These are phyloP conservation scores for Halcyon leucocephala DNA, from an alignment of 2,797 vertebrate genomes.

Conservation along the genomic window DNA sequence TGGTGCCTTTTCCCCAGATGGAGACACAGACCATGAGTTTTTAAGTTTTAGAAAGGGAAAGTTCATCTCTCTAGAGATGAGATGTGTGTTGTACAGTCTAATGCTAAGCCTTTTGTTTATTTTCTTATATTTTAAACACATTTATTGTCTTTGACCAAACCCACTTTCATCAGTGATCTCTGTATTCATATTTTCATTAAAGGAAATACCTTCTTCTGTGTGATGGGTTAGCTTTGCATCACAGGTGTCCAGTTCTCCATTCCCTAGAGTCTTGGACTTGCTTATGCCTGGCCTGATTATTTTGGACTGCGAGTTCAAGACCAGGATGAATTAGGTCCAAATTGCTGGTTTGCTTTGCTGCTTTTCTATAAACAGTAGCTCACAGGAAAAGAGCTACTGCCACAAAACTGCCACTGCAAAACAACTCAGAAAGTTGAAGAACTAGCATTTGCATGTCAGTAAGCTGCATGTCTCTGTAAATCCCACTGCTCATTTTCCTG, in stretches of 20 bases:
- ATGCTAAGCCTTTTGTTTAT: neutral
- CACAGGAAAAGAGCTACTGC: neutral
- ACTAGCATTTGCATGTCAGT: neutral
- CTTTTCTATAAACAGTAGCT: neutral
- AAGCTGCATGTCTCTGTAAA: neutral
- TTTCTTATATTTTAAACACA: neutral
- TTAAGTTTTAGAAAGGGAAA: neutral
- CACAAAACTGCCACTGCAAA: neutral
- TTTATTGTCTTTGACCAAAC: neutral
- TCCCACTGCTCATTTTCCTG: neutral
- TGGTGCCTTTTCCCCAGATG: neutral
- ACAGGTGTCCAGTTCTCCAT: neutral
- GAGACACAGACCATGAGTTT: neutral
- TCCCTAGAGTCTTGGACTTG: neutral
- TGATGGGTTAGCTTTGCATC: neutral
- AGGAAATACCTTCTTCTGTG: neutral
- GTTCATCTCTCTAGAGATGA: neutral
- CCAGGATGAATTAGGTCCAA: neutral
- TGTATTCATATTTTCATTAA: constrained; percentile 19
- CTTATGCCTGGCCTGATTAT: neutral
- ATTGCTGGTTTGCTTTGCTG: neutral
- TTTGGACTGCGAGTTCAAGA: neutral
- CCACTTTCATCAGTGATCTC: neutral
- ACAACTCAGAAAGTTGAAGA: neutral
- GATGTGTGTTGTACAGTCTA: neutral